Evolutionary conservation across 2,888 invertebrate genomes (phyloP), one percentile per base, ranked within the genome.

Genomic region (Idaea biselata): DNA sequence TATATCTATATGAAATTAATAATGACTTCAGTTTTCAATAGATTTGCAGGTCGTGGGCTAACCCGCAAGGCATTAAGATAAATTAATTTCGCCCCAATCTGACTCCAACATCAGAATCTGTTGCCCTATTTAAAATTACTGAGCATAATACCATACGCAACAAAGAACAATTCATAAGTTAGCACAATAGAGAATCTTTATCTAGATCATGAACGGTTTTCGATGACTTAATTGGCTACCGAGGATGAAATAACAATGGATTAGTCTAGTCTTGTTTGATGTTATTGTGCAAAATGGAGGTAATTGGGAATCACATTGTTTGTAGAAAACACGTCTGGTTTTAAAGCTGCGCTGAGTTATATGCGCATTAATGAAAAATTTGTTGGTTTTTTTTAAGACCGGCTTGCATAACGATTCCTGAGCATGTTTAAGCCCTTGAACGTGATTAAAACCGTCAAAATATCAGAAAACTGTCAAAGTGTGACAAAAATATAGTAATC

Each of bases 161-260:
- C 44, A 59, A 44, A 18, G 44, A 25, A 59, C 16, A 16, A 59
- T 44, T 44, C 44, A 14, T 44, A 44, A 14, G 14, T 44, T 44
- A 44, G 11, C 79, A 80, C 81, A 59, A 61, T 62, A 70, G 68
- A 74, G 76, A 77, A 78, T 61, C 72, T 79, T 83, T 83, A 89
- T 89, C 89, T 86, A 86, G 88, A 90, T 88, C 59, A 53, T 32
- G 44, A 44, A 44, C 44, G 44, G 44, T 44, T 44, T 18, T 53
- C 6, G 58, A 58, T 44, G 44, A 44, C 44, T 44, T 44, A 44
- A 44, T 44, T 44, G 44, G 44, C 6, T 44, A 33, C 33, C 33
- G 14, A 44, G 44, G 61, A 61, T 54, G 63, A 62, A 61, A 62
- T 64, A 66, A 72, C 44, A 44, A 68, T 66, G 67, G 68, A 74